phyloP scores from a whole-genome alignment of 2,797 vertebrate genomes.

The Loris lydekkerianus region DNA sequence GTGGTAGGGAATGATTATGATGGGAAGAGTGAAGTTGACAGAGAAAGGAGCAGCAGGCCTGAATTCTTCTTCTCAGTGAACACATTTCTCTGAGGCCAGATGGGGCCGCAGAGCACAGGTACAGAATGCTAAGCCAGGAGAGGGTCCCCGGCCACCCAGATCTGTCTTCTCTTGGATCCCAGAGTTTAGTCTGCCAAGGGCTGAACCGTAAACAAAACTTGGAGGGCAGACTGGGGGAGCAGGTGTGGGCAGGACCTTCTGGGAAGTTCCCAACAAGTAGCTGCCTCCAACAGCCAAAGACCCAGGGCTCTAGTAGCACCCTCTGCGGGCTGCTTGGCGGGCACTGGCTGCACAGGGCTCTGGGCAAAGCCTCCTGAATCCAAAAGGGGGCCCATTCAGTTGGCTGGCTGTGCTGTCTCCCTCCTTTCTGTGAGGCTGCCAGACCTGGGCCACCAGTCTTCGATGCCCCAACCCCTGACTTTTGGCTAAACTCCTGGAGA shows the following conservation, averaged over 20 bases:
- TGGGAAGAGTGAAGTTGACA: slow-evolving; percentile 64
- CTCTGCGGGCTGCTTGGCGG: background rate
- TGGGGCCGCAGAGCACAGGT: background rate
- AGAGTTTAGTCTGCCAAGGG: slow-evolving; percentile 39
- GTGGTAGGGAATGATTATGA: slow-evolving; percentile 22
- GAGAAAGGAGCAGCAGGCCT: slow-evolving; percentile 57
- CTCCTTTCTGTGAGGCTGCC: slow-evolving; percentile 47
- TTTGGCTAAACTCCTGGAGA: slow-evolving; percentile 50
- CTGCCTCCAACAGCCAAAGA: slow-evolving; percentile 57
- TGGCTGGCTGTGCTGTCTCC: background rate
- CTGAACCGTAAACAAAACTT: slow-evolving; percentile 79
- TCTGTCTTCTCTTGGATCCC: slow-evolving; percentile 62
- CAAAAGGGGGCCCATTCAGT: slow-evolving; percentile 38
- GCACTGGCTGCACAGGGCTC: background rate
- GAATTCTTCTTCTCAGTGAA: slow-evolving; percentile 59
- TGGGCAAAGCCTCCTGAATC: slow-evolving; percentile 57
- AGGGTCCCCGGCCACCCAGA: slow-evolving; percentile 62
- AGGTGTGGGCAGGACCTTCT: slow-evolving; percentile 71
- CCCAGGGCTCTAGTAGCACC: background rate
- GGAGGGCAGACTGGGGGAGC: slow-evolving; percentile 62
- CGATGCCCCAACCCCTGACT: background rate
- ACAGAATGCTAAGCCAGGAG: slow-evolving; percentile 35
- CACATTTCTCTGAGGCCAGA: slow-evolving; percentile 30
- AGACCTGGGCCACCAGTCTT: slow-evolving; percentile 14
- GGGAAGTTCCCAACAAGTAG: slow-evolving; percentile 74